Evolutionary conservation across 2,888 invertebrate genomes (phyloP).

Genomic region (Rotaria macrura): DNA sequence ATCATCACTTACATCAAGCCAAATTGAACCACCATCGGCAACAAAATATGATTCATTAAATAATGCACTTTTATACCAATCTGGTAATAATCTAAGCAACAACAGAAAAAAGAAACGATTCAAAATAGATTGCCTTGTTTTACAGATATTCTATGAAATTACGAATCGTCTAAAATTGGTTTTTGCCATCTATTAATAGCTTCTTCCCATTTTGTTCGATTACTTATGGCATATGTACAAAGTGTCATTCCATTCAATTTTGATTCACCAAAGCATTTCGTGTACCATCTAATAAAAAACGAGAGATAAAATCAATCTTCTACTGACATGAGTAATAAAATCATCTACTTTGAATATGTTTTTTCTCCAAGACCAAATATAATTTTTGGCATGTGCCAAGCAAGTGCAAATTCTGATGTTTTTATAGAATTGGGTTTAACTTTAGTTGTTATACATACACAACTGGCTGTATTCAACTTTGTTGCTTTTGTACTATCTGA

Average conservation of each 20-base stretch:
- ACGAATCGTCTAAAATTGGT: slow-evolving; percentile 62
- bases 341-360: background rate
- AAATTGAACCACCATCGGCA: slow-evolving; percentile 78
- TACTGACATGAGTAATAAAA: background rate
- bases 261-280: background rate
- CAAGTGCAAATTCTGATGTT: background rate
- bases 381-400: slow-evolving; percentile 1
- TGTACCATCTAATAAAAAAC: background rate
- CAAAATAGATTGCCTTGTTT: background rate
- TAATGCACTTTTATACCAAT: slow-evolving; percentile 87
- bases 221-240: background rate
- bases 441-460: background rate
- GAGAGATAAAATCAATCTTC: no score
- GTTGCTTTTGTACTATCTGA: background rate
- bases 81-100: slow-evolving; percentile 59
- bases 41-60: slow-evolving; percentile 88
- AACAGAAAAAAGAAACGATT: background rate
- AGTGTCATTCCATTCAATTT: background rate
- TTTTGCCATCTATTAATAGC: slow-evolving; percentile 75
- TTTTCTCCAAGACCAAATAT: slow-evolving; percentile 6
- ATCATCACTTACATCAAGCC: slow-evolving; percentile 59
- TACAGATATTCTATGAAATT: background rate
- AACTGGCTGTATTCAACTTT: background rate
- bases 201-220: slow-evolving; percentile 62
- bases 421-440: background rate